Evolutionary conservation across 2,888 invertebrate genomes (phyloP), one percentile per base, ranked within the genome.

Genomic region (Smittia sp.): DNA sequence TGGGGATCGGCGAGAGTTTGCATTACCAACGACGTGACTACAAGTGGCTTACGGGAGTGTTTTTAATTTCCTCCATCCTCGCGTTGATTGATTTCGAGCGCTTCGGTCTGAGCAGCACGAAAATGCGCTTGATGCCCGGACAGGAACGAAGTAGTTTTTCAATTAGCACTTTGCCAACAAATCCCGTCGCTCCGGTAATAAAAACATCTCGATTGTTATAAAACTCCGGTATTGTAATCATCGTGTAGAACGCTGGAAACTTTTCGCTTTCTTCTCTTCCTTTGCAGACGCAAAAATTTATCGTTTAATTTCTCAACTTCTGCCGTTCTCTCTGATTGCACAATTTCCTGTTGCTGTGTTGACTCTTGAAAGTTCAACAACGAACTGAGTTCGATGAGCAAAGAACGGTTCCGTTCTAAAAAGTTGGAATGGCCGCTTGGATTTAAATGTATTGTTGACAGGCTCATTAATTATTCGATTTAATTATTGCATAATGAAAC

Each of bases 121-220:
- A 96, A 73, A 98, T 88, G 9, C 86, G 87, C 46, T 87, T 85
- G 15, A 98, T 85, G 1, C 88, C 88, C 0, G 92, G 89, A 80
- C 96, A 95, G 73, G 92, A 90, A 79, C 96, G 86, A 22, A 98
- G 84, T 9, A 98, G 84, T 81, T 98, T 98, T 83, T 98, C 98
- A 75, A 98, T 84, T 1, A 98, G 84, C 0, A 94, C 94, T 83
- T 97, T 97, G 38, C 97, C 96, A 68, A 97, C 87, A 81, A 96
- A 97, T n/a, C 97, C 96, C 18, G 92, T 93, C 6, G 86, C 88
- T 2, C 90, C 90, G 20, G 86, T 86, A 46, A 88, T 82, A 46
- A 87, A 78, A 73, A 88, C 13, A 73, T 73, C 73, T 41, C 73
- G 73, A 18, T 65, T 46, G 27, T 13, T 41, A 22, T 65, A 73